Percentiles rank a stretch among this genome's conserved stretches.
Conservation (phyloP, 2,113 vertebrate genomes). For the Amphiprion percula region DNA sequence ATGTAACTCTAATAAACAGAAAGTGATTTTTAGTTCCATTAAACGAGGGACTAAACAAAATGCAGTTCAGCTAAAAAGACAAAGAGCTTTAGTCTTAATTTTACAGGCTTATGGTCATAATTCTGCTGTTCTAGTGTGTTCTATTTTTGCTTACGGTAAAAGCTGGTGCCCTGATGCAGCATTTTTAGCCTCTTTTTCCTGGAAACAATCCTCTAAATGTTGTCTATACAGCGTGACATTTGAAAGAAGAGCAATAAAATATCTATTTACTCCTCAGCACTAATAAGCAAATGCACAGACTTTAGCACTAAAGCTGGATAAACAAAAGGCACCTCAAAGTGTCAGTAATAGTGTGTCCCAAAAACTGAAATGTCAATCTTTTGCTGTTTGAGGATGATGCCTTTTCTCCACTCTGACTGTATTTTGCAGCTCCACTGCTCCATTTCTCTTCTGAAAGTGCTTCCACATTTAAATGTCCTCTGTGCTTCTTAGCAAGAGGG, state of each 20-base stretch:
- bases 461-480: slow-evolving; percentile 33
- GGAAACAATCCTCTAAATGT: background rate
- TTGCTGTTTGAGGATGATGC: slow-evolving; percentile 29
- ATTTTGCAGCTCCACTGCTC: slow-evolving; percentile 10
- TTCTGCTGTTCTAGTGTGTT: background rate
- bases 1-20: no score
- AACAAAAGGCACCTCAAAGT: slow-evolving; percentile 17
- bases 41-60: no score
- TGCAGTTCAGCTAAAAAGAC: no score
- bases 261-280: slow-evolving; percentile 12
- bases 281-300: slow-evolving; percentile 9
- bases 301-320: slow-evolving; percentile 20
- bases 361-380: slow-evolving; percentile 23
- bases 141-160: background rate
- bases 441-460: slow-evolving; percentile 11
- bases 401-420: background rate
- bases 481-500: slow-evolving; percentile 31
- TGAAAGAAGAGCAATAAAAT: slow-evolving; percentile 8
- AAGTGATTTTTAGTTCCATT: no score
- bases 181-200: slow-evolving; percentile 5
- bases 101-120: background rate
- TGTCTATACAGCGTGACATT: slow-evolving; percentile 3
- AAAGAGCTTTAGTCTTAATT: background rate
- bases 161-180: background rate
- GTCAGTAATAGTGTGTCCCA: slow-evolving; percentile 7